Conservation (phyloP, 2,797 vertebrate genomes). For the Lacerta bilineata region DNA sequence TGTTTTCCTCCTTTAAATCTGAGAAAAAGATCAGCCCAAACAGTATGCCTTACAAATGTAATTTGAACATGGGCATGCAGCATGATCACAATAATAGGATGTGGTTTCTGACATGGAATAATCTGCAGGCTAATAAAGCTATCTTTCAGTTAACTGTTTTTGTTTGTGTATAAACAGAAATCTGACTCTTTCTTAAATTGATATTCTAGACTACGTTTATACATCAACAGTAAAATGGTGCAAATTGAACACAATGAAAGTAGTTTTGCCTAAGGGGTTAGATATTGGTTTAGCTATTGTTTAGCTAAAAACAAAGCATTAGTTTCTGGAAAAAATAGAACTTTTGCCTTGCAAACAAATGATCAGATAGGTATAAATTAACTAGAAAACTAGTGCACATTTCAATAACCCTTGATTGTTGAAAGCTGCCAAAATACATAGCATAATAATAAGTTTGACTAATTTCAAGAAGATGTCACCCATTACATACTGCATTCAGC, state of each 20-base stretch:
- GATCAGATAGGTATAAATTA: conserved; percentile 45
- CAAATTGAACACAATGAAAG: conserved; percentile 5
- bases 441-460: conserved; percentile 77
- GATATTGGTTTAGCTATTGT: conserved; percentile 8
- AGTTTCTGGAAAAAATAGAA: background rate
- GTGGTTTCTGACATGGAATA: conserved; percentile 63
- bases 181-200: background rate
- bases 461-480: conserved; percentile 70
- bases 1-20: conserved; percentile 49
- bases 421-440: conserved; percentile 78
- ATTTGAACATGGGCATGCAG: conserved; percentile 39
- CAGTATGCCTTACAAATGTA: conserved; percentile 12
- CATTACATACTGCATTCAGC: conserved; percentile 6
- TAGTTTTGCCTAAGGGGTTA: conserved; percentile 29
- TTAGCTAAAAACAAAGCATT: conserved; percentile 23
- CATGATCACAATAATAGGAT: conserved; percentile 55
- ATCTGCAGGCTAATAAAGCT: conserved; percentile 40
- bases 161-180: conserved; percentile 33
- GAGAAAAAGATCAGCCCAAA: background rate
- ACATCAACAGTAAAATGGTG: conserved; percentile 12
- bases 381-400: conserved; percentile 63
- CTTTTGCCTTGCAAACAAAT: conserved; percentile 38
- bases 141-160: conserved; percentile 50
- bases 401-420: conserved; percentile 59
- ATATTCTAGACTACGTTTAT: conserved; percentile 19